Evolutionary conservation across 1,140 invertebrate genomes (phyloP).

Genomic region (Metaphire vulgaris): DNA sequence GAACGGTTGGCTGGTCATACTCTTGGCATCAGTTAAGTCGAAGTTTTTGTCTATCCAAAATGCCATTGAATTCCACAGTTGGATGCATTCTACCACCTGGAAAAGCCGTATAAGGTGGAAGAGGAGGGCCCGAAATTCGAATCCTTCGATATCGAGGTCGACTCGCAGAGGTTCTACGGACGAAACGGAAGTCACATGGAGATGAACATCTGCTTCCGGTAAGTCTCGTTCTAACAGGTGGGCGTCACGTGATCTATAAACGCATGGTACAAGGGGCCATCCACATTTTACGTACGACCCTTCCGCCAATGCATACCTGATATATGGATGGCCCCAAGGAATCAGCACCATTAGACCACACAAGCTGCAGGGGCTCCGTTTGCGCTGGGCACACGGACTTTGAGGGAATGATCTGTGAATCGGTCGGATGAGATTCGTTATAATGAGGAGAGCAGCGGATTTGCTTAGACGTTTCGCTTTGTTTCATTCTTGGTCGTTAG

Average conservation of each 20-base stretch:
- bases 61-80: slow-evolving; percentile 3
- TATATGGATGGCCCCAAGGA: neutral
- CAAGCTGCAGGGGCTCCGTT: neutral
- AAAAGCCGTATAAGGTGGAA: slow-evolving; percentile 19
- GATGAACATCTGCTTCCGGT: slow-evolving; percentile 14
- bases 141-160: slow-evolving; percentile 16
- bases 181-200: slow-evolving; percentile 21
- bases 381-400: neutral
- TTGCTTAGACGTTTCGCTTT: neutral
- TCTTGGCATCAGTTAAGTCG: too few relatives aligned
- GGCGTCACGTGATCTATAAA: too few relatives aligned
- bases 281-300: neutral
- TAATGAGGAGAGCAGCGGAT: too few relatives aligned
- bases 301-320: too few relatives aligned
- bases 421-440: too few relatives aligned
- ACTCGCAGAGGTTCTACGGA: slow-evolving; percentile 18
- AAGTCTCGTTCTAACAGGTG: neutral
- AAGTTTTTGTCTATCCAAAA: too few relatives aligned
- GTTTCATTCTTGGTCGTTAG: neutral
- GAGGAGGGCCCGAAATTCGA: slow-evolving; percentile 3
- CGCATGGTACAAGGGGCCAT: too few relatives aligned
- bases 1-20: neutral
- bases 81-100: slow-evolving; percentile 13
- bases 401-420: too few relatives aligned
- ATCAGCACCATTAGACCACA: neutral